Evolutionary conservation across 2,888 invertebrate species (phyloP).

Genomic region (Pristionchus entomophagus): DNA sequence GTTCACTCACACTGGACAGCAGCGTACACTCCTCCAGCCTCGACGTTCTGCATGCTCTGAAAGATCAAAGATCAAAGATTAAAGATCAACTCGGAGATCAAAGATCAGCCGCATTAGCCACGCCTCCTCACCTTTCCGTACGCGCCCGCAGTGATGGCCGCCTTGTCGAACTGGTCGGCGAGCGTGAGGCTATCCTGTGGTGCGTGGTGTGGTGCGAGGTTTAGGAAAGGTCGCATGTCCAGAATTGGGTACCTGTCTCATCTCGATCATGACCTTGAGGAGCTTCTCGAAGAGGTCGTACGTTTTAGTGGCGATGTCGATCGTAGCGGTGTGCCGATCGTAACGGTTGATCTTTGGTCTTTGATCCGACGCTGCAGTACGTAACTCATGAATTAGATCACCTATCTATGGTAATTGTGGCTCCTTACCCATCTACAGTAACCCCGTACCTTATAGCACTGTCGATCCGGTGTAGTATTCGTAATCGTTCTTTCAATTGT

Average conservation of each 20-base stretch:
- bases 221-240: neutral
- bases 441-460: too few relatives aligned
- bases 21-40: neutral
- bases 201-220: too few relatives aligned
- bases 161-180: constrained; percentile 17
- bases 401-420: too few relatives aligned
- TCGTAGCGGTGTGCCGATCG: neutral
- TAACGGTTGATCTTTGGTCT: neutral
- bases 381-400: too few relatives aligned
- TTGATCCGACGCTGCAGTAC: neutral
- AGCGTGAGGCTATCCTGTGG: neutral
- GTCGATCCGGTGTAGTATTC: too few relatives aligned
- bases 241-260: constrained; percentile 2
- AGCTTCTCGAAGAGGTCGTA: neutral
- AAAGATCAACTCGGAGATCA: too few relatives aligned
- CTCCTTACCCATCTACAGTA: too few relatives aligned
- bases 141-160: neutral
- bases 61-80: too few relatives aligned
- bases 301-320: neutral
- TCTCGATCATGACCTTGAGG: neutral
- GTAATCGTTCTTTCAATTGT: too few relatives aligned
- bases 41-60: constrained; percentile 2
- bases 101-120: neutral
- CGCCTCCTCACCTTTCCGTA: neutral
- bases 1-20: constrained; percentile 3